A percentile compares a stretch with the other conserved stretches of the same genome.
These are phyloP conservation scores for Stomatorhinus walkeri DNA, from an alignment of 2,797 vertebrate genomes.

Conservation along the genomic window DNA sequence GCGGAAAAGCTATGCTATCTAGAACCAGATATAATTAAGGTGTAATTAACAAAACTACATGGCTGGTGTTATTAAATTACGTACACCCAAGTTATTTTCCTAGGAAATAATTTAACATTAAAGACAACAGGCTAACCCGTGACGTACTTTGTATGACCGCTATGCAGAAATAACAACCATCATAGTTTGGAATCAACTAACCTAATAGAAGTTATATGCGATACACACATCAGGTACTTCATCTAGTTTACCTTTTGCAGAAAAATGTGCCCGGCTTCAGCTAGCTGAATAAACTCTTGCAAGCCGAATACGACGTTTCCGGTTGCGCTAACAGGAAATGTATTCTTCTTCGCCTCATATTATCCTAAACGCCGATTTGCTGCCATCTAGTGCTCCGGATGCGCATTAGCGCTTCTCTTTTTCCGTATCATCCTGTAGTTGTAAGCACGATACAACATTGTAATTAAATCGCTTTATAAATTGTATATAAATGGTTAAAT, in stretches of 20 bases:
- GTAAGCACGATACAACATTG: not conserved
- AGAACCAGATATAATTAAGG: not conserved
- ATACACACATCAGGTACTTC: not conserved
- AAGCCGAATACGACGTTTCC: not conserved
- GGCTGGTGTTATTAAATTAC: not conserved
- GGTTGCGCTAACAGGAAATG: not conserved
- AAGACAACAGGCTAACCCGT: not conserved
- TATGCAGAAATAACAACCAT: not conserved
- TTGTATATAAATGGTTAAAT: not conserved
- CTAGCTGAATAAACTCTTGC: not conserved
- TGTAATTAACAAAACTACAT: not conserved
- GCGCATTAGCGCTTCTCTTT: not conserved
- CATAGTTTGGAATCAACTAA: not conserved
- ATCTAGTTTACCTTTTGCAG: not conserved
- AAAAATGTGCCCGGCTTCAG: not conserved
- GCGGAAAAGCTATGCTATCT: not conserved
- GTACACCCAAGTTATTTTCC: not conserved
- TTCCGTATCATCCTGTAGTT: not conserved
- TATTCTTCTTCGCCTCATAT: not conserved
- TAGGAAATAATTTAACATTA: not conserved
- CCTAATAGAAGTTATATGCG: not conserved
- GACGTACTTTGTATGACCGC: not conserved
- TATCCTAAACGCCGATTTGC: not conserved
- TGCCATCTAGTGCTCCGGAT: not conserved
- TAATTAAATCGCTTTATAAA: not conserved